Evolutionary conservation across 2,797 vertebrate genomes (phyloP), one percentile per base, ranked within the genome.

Genomic region (Apogon hyalosoma): DNA sequence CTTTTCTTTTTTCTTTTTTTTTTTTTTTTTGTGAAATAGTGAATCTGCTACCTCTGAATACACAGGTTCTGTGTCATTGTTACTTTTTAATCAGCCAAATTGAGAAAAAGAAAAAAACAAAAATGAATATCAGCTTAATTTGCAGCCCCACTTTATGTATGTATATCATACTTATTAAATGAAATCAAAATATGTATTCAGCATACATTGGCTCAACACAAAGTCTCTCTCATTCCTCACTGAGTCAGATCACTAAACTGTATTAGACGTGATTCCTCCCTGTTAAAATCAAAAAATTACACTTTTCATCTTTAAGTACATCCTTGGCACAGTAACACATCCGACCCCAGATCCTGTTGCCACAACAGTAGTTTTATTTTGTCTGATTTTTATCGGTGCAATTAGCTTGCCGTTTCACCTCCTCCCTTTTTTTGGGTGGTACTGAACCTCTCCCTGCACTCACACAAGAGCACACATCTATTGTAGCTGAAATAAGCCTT

Each of bases 341-440:
- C 45, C 8, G 3, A 15, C 33, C 58, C 51, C 55, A 39, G 21
- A 61, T 43, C 60, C 50, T 62, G 73, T 77, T 82, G 67, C 61
- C 16, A 64, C 70, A 79, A 72, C 78, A 82, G 7, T 10, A 31
- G 41, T 6, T 73, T 59, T 75, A 53, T 77, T 67, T 63, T 71
- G 46, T 65, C 39, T 16, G 58, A 82, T 69, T 55, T 36, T 11
- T 50, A 60, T 70, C 54, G 13, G 50, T n/a, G 74, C 58, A 72
- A 72, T 82, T 74, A 74, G 48, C 60, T 14, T 14, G 33, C 36
- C 36, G 14, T 53, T 61, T 48, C 42, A 45, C 77, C 63, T 51
- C 71, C 67, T 53, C 50, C 66, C 50, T 15, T 62, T 74, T 74
- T 55, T 62, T 74, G 71, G 83, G 69, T 73, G 79, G 65, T 74